These are phyloP conservation scores for Thunnus maccoyii DNA, from an alignment of 2,113 vertebrate genomes.

Conservation along the genomic window DNA sequence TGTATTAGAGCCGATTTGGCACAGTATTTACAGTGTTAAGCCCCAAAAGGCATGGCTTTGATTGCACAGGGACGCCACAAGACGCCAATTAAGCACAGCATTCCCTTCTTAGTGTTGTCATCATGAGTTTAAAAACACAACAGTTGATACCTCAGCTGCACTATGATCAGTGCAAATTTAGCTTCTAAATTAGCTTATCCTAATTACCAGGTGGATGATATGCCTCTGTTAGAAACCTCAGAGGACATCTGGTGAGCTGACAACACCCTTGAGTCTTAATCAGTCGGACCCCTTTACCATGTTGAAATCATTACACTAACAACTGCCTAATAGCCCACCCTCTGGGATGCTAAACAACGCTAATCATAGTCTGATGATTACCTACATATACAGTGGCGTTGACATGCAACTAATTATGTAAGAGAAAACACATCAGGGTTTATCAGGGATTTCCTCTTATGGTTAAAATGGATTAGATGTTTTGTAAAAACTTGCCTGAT, in stretches of 20 bases:
- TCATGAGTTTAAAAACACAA: conserved; percentile 36
- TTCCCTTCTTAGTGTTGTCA: conserved; percentile 21
- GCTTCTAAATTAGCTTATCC: not conserved
- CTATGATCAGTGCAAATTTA: not conserved
- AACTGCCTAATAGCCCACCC: conserved; percentile 48
- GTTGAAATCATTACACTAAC: conserved; percentile 71
- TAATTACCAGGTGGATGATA: conserved; percentile 25
- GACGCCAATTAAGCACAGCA: conserved; percentile 34
- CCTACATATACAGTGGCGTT: conserved; percentile 17
- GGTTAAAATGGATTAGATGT: not conserved
- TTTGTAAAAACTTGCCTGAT: conserved; percentile 88
- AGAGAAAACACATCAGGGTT: not conserved
- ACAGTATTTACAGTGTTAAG: not conserved
- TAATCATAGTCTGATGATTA: conserved; percentile 37
- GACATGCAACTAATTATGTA: conserved; percentile 13
- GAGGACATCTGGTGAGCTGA: conserved; percentile 49
- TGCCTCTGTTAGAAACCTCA: conserved; percentile 24
- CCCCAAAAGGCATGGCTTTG: conserved; percentile 30
- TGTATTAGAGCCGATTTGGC: conserved; percentile 34
- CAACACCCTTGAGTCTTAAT: conserved; percentile 37
- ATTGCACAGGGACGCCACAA: conserved; percentile 40
- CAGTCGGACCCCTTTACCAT: conserved; percentile 44
- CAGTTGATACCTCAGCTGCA: conserved; percentile 17
- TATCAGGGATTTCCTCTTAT: not conserved
- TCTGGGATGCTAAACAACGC: conserved; percentile 21